Conservation (phyloP, 2,113 vertebrate genomes). For the Leucosticte australis region DNA sequence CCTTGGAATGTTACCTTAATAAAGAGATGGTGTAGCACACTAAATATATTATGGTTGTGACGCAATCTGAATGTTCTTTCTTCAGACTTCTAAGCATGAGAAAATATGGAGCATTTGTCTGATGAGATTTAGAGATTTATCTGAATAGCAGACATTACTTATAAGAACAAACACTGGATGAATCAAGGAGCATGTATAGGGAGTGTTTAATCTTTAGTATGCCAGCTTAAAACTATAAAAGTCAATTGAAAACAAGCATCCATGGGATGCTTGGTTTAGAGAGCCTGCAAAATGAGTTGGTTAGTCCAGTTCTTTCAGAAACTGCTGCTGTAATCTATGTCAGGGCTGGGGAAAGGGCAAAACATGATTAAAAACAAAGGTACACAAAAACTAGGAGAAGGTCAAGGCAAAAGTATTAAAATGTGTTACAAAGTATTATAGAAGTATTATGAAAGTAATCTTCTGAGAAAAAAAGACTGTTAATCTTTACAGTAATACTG, state of each 20-base stretch:
- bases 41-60: background rate
- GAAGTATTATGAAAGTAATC: background rate
- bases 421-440: background rate
- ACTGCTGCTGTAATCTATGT: background rate
- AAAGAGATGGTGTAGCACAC: background rate
- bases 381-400: background rate
- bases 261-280: background rate
- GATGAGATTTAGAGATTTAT: slow-evolving; percentile 5
- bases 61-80: background rate
- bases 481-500: background rate
- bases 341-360: background rate
- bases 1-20: slow-evolving; percentile 20
- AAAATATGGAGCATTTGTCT: background rate
- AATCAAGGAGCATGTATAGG: background rate
- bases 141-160: background rate
- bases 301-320: background rate
- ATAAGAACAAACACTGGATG: background rate
- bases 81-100: background rate
- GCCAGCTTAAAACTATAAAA: background rate
- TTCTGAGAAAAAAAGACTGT: background rate
- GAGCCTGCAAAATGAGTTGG: background rate
- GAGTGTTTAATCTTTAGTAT: background rate
- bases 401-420: background rate
- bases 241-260: background rate
- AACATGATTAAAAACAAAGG: background rate